A percentile compares a stretch with the other conserved stretches of the same genome.
phyloP scores from a whole-genome alignment of 2,888 invertebrate species.

The Lycia hirtaria region DNA sequence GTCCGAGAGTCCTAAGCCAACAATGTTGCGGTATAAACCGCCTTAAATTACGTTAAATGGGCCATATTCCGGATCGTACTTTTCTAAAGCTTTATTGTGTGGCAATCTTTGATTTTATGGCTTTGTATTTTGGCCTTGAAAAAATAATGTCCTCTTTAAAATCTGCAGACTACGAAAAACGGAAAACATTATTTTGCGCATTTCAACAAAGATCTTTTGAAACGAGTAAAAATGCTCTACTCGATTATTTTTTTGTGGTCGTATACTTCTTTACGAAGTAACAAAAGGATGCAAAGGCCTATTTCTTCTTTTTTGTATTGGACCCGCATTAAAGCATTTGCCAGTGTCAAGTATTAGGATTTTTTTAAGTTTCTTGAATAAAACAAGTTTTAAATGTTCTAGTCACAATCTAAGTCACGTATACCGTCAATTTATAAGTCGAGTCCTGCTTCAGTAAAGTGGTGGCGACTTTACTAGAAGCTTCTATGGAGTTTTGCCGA shows the following conservation, averaged over 20 bases:
- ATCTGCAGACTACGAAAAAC: background rate
- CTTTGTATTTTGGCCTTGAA: slow-evolving; percentile 12
- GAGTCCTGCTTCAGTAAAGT: too few species aligned
- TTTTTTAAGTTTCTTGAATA: too few species aligned
- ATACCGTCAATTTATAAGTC: too few species aligned
- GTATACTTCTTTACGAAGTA: background rate
- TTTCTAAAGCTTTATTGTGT: slow-evolving; percentile 30
- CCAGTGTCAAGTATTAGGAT: too few species aligned
- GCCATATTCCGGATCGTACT: slow-evolving; percentile 24
- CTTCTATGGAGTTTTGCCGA: too few species aligned
- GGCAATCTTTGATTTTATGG: slow-evolving; percentile 24
- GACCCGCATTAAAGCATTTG: too few species aligned
- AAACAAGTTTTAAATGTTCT: too few species aligned
- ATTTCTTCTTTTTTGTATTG: too few species aligned
- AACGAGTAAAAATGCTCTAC: background rate
- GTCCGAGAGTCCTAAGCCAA: slow-evolving; percentile 30
- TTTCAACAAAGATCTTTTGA: background rate
- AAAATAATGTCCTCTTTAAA: slow-evolving; percentile 4
- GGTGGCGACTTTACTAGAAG: too few species aligned
- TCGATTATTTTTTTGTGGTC: background rate
- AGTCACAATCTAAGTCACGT: too few species aligned
- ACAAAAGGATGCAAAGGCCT: background rate
- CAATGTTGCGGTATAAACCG: slow-evolving; percentile 33
- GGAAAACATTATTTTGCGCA: background rate
- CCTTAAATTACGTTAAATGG: slow-evolving; percentile 33